Conservation (phyloP, 2,797 vertebrate species). For the Hylomyscus alleni region DNA sequence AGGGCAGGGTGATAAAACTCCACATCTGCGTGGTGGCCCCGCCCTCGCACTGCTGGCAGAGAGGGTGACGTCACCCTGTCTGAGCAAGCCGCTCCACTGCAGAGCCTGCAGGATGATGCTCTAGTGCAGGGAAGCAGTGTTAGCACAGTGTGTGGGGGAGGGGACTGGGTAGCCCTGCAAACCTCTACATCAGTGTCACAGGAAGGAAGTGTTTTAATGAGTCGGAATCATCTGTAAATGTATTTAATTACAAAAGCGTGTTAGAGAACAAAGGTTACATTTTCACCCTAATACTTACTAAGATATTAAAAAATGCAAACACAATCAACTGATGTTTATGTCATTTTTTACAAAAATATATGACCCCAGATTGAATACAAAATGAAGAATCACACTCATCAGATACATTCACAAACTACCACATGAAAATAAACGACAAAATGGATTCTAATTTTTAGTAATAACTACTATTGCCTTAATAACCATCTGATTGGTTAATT, state of each 20-base stretch:
- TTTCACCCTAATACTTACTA: background rate
- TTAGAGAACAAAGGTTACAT: background rate
- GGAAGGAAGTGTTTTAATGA: background rate
- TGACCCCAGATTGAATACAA: background rate
- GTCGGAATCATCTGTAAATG: background rate
- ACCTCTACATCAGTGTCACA: background rate
- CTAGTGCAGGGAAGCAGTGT: background rate
- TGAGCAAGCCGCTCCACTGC: slow-evolving; percentile 76
- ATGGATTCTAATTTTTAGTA: background rate
- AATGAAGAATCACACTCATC: background rate
- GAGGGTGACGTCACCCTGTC: slow-evolving; percentile 88
- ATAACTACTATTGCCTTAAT: background rate
- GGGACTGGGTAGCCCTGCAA: background rate
- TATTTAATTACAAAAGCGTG: background rate
- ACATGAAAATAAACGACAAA: background rate
- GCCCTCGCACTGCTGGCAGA: background rate
- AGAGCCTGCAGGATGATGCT: slow-evolving; percentile 78
- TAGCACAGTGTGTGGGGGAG: background rate
- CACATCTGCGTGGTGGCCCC: slow-evolving; percentile 23
- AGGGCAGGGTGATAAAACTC: slow-evolving; percentile 70
- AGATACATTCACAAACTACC: background rate
- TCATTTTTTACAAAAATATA: slow-evolving; percentile 52
- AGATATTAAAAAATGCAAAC: background rate
- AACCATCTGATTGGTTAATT: slow-evolving; percentile 12
- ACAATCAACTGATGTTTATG: background rate